Evolutionary conservation across 2,888 invertebrate species (phyloP).

Genomic region (Drosophila helvetica): DNA sequence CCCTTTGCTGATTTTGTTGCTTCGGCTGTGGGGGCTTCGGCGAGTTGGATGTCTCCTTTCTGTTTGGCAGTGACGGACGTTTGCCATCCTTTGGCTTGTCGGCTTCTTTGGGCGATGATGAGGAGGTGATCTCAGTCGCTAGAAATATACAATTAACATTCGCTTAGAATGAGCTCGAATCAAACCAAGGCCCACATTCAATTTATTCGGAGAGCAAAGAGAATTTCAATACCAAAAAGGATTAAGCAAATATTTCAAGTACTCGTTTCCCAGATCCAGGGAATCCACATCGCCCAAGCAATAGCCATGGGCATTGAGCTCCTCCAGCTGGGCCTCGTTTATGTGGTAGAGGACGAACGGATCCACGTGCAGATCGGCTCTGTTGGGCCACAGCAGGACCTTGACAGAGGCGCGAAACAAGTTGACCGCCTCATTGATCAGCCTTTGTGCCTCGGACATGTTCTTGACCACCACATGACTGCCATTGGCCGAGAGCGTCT

Average conservation of each 20-base stretch:
- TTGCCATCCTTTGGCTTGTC: slow-evolving; percentile 3
- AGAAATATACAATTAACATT: neutral
- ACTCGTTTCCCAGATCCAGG: slow-evolving; percentile 45
- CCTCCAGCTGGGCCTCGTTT: slow-evolving; percentile 42
- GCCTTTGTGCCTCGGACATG: slow-evolving; percentile 40
- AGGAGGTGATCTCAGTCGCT: neutral
- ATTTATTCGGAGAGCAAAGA: neutral
- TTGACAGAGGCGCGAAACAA: slow-evolving; percentile 59
- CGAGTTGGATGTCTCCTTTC: slow-evolving; percentile 5
- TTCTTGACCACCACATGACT: slow-evolving; percentile 10
- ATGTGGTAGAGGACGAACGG: slow-evolving; percentile 53
- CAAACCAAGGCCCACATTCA: neutral
- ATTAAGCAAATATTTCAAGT: slow-evolving; percentile 53
- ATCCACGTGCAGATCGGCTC: slow-evolving; percentile 50
- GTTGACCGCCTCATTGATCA: slow-evolving; percentile 52
- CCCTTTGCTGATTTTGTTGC: slow-evolving; percentile 17
- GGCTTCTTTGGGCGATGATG: neutral
- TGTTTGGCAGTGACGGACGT: neutral
- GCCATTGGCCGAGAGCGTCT: slow-evolving; percentile 14
- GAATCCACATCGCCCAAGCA: slow-evolving; percentile 23
- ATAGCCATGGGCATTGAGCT: slow-evolving; percentile 44
- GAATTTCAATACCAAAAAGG: slow-evolving; percentile 53
- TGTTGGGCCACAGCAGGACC: slow-evolving; percentile 55
- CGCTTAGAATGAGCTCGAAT: neutral
- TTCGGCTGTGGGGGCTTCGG: slow-evolving; percentile 15